phyloP scores from a whole-genome alignment of 2,888 invertebrate genomes.

The Trissonchulus latispiculum region DNA sequence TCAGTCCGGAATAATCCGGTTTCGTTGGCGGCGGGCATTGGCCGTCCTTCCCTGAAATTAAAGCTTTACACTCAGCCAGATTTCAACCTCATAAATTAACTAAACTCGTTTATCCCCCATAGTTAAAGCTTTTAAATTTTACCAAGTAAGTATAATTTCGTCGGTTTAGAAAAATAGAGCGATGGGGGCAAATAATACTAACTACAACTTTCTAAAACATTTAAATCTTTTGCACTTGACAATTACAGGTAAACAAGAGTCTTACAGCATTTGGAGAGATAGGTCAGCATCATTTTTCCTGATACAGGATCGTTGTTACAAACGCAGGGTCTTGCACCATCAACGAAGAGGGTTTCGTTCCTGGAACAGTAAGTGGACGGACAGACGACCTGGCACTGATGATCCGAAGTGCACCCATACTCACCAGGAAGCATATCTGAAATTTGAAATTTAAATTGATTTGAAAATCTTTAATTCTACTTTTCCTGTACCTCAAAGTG shows the following conservation, averaged over 20 bases:
- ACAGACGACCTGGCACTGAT: constrained; percentile 10
- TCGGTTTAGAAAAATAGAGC: no score
- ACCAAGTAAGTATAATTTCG: no score
- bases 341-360: neutral
- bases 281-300: constrained; percentile 7
- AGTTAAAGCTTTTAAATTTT: no score
- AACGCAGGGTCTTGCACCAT: constrained; percentile 11
- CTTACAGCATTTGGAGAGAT: constrained; percentile 13
- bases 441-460: no score
- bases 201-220: no score
- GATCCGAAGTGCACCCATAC: constrained; percentile 8
- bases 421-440: constrained; percentile 15
- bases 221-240: no score
- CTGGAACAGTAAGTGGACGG: constrained; percentile 14
- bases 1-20: neutral
- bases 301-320: neutral
- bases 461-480: no score
- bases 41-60: neutral
- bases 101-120: no score
- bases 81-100: no score
- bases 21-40: neutral
- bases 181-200: no score
- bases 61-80: no score
- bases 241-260: neutral
- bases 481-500: no score